phyloP scores from a whole-genome alignment of 2,113 vertebrate species.

The Miniopterus natalensis region DNA sequence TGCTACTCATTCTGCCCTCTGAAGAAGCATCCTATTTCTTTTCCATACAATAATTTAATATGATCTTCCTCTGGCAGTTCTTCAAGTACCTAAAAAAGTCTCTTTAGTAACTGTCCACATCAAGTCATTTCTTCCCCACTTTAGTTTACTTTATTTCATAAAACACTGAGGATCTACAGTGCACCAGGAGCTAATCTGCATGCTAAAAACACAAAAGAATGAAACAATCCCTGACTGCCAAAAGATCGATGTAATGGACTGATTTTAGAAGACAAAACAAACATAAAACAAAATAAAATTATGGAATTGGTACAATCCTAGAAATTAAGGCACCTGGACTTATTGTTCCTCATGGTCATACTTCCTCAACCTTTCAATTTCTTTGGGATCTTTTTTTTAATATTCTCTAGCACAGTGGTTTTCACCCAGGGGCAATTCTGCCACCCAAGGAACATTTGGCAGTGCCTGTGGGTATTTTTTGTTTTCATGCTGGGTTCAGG shows the following conservation, averaged over 20 bases:
- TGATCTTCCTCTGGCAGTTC: background rate
- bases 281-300: background rate
- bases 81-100: background rate
- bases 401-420: background rate
- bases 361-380: background rate
- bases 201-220: background rate
- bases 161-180: background rate
- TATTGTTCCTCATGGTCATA: background rate
- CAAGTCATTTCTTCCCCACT: background rate
- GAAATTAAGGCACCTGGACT: background rate
- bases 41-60: conserved; percentile 13
- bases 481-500: background rate
- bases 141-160: background rate
- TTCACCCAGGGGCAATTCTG: background rate
- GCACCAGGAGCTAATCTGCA: background rate
- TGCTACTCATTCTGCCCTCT: background rate
- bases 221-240: background rate
- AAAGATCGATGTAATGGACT: background rate
- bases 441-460: background rate
- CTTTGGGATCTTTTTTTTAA: background rate
- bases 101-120: background rate
- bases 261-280: background rate
- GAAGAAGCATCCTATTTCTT: background rate
- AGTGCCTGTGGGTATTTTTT: background rate
- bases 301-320: background rate